Conservation (phyloP, 2,113 vertebrate genomes). For the Muscicapa adusta region DNA sequence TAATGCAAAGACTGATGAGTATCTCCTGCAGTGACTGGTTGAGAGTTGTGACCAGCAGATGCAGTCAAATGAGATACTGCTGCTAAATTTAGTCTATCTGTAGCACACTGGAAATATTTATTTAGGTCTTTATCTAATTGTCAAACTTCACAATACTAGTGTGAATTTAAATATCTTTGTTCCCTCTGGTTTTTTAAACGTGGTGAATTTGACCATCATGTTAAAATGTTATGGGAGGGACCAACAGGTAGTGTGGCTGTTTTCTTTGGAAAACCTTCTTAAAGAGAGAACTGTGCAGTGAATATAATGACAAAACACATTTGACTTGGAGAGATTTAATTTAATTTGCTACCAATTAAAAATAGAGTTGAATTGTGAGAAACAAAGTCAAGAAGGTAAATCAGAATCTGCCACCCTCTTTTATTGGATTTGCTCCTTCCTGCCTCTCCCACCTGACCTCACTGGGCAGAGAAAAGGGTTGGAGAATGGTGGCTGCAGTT, state of each 20-base stretch:
- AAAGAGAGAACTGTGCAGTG: neutral
- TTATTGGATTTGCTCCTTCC: neutral
- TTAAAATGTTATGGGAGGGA: neutral
- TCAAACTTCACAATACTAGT: neutral
- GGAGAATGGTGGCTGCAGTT: neutral
- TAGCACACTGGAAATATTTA: neutral
- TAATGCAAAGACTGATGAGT: neutral
- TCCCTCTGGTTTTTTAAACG: neutral
- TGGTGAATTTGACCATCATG: neutral
- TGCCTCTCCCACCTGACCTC: neutral
- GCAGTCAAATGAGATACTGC: neutral
- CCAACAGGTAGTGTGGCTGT: neutral
- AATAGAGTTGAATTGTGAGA: neutral
- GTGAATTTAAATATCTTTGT: neutral
- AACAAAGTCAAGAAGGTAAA: neutral
- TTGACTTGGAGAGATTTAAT: neutral
- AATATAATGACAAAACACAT: neutral
- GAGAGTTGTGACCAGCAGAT: neutral
- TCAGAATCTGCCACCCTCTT: neutral
- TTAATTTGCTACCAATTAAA: neutral
- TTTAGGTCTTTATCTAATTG: neutral
- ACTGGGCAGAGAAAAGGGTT: accelerated
- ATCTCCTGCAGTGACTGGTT: neutral
- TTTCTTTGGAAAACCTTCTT: neutral
- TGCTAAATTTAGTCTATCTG: neutral